Evolutionary conservation across 1,140 invertebrate genomes (phyloP), one percentile per base, ranked within the genome.

Genomic region (Drosophila nikananu): DNA sequence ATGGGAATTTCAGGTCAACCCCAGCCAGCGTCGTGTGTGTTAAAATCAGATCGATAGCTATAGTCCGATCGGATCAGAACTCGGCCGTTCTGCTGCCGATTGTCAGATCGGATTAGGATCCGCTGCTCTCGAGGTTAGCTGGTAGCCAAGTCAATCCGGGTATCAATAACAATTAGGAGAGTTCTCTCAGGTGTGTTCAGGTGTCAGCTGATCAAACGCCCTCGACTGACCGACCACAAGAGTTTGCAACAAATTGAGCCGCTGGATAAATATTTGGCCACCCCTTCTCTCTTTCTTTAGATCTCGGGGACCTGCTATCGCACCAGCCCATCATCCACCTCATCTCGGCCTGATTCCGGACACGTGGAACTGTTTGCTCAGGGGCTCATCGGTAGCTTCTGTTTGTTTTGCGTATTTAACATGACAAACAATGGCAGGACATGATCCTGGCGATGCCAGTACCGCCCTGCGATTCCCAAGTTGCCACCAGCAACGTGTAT

Each of bases 1-100:
- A 77, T 89, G 86, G 82, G 86, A 89, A 89, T 86, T 70, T 86
- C 79, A 61, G 70, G 62, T 58, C 59, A 68, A 57, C 49, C 63
- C 62, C 51, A 70, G 71, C 52, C 55, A 68, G 57, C 83, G 80
- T 86, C 83, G 83, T 86, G 83, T 83, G 83, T 83, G 83, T 86
- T 87, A 80, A 86, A 84, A 87, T 89, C 84, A 89, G 71, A 75
- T 81, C 80, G 84, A 84, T 65, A 72, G 77, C 83, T 86, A 89
- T 62, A 72, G 81, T 75, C 70, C 49, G 71, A 57, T 52, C 44
- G 48, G 17, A 68, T 58, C 39, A 46, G 54, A 86, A 86, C 64
- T 78, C 64, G 35, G 35, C 54, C 35, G 54, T 57, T 67, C 73
- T 74, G 80, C 81, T 89, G 86, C 79, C 81, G 82, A 91, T 76